Percentiles rank a stretch among this genome's conserved stretches.
phyloP scores from a whole-genome alignment of 1,140 invertebrate genomes.

The Carposina sasakii region DNA sequence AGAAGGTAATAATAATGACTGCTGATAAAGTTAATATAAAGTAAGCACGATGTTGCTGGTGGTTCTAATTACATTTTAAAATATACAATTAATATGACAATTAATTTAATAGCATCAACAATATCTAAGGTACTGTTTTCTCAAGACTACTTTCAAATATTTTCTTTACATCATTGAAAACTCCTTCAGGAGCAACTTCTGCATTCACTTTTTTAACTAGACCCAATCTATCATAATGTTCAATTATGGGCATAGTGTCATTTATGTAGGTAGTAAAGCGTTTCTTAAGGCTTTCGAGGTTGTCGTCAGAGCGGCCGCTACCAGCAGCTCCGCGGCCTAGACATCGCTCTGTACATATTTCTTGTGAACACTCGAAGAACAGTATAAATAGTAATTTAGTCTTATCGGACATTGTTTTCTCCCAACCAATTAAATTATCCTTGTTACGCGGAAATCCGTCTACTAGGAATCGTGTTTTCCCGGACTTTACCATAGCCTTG shows the following conservation, averaged over 20 bases:
- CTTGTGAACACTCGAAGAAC: slow-evolving; percentile 92
- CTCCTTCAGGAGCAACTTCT: slow-evolving; percentile 77
- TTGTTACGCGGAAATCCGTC: slow-evolving; percentile 99
- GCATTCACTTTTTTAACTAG: slow-evolving; percentile 88
- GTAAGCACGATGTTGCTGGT: neutral
- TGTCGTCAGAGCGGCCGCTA: slow-evolving; percentile 96
- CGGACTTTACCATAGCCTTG: slow-evolving; percentile 84
- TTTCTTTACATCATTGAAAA: slow-evolving; percentile 77
- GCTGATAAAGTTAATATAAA: neutral
- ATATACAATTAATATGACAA: slow-evolving; percentile 16
- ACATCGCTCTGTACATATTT: slow-evolving; percentile 89
- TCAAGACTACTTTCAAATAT: slow-evolving; percentile 34
- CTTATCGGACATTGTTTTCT: slow-evolving; percentile 87
- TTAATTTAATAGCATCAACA: slow-evolving; percentile 14
- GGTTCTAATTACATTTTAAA: neutral
- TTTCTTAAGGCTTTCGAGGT: slow-evolving; percentile 91
- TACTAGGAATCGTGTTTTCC: slow-evolving; percentile 90
- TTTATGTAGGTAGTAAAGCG: slow-evolving; percentile 92
- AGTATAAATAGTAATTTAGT: slow-evolving; percentile 91
- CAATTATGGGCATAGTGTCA: slow-evolving; percentile 95
- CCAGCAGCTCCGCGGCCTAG: slow-evolving; percentile 88
- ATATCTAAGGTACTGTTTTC: slow-evolving; percentile 33
- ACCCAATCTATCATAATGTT: slow-evolving; percentile 83
- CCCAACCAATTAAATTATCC: slow-evolving; percentile 98
- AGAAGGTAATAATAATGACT: neutral